These are phyloP conservation scores for Apodemia zela DNA, from an alignment of 2,888 invertebrate genomes.

Conservation along the genomic window DNA sequence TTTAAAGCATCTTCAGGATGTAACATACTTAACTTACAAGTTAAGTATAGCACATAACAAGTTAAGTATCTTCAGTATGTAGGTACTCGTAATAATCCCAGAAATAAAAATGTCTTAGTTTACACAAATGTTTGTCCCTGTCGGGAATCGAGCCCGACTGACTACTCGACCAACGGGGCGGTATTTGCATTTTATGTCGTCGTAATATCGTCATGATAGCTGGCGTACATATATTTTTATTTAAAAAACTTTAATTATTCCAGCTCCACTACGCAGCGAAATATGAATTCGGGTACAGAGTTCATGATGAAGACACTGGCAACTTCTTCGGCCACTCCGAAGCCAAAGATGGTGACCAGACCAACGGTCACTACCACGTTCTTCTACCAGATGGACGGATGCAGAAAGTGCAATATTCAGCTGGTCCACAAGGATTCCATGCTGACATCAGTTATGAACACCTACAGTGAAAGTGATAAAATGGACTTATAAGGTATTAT, in stretches of 20 bases:
- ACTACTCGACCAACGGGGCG: no score
- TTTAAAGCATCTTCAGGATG: no score
- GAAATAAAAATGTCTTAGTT: no score
- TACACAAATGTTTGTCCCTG: no score
- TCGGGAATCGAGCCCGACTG: no score
- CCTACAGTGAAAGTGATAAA: constrained; percentile 23
- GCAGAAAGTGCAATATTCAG: constrained; percentile 88
- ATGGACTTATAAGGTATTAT: background rate
- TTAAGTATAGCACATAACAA: no score
- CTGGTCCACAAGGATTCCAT: constrained; percentile 88
- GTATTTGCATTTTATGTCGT: no score
- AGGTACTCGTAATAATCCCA: no score
- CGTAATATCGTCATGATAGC: no score
- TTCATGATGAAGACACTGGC: constrained; percentile 85
- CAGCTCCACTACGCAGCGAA: constrained; percentile 82
- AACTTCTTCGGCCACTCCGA: constrained; percentile 90
- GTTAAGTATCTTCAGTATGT: no score
- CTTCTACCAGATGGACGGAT: constrained; percentile 88
- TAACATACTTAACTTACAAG: no score
- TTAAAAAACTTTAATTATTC: background rate
- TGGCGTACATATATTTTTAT: no score
- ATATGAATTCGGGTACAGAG: constrained; percentile 86
- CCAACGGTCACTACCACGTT: constrained; percentile 88
- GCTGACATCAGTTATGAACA: constrained; percentile 86
- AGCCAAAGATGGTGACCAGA: constrained; percentile 83